These are phyloP conservation scores for Talpa occidentalis DNA, from an alignment of 2,113 vertebrate genomes.

Conservation along the genomic window DNA sequence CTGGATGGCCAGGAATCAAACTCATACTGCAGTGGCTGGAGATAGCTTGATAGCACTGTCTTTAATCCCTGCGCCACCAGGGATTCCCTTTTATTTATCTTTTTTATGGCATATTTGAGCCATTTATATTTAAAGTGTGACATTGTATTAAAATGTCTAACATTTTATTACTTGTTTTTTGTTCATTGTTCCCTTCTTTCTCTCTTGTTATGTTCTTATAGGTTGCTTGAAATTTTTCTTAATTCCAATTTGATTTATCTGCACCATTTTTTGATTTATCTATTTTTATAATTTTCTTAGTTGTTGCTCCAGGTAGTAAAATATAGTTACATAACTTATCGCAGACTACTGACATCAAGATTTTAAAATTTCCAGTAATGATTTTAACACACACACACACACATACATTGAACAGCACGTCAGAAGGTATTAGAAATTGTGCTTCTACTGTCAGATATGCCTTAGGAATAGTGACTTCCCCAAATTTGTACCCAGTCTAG, in stretches of 20 bases:
- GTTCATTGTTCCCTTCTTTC: neutral
- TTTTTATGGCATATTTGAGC: neutral
- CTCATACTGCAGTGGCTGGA: too few relatives aligned
- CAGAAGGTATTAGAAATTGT: neutral
- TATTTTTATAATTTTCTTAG: neutral
- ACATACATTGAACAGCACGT: too few relatives aligned
- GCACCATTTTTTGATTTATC: neutral
- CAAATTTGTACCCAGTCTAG: neutral
- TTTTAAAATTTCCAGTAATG: neutral
- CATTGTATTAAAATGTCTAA: neutral
- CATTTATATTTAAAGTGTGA: neutral
- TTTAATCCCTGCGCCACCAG: too few relatives aligned
- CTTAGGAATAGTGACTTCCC: neutral
- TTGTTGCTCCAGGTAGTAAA: neutral
- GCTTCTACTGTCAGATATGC: neutral
- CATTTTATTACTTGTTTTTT: neutral
- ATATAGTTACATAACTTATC: neutral
- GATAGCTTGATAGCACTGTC: too few relatives aligned
- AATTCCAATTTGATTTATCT: neutral
- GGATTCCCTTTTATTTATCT: neutral
- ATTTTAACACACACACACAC: too few relatives aligned
- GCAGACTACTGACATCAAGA: neutral
- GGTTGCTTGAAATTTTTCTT: neutral
- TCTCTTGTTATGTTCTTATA: neutral
- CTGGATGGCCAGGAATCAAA: too few relatives aligned